Conservation (phyloP, 2,113 vertebrate genomes). For the Vimba vimba region DNA sequence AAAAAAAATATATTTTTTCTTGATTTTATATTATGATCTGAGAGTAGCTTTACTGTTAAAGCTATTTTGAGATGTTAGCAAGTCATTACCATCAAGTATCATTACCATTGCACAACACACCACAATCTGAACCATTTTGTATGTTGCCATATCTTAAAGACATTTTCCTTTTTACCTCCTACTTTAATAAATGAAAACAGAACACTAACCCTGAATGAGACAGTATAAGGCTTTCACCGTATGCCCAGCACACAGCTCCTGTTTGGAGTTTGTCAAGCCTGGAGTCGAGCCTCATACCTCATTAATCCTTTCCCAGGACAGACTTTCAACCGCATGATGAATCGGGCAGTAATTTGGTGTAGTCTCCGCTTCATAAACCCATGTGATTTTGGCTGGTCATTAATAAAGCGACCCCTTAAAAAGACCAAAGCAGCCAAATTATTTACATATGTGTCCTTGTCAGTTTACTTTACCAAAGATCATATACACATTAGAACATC, state of each 20-base stretch:
- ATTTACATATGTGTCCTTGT: conserved; percentile 59
- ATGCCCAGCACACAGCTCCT: conserved; percentile 11
- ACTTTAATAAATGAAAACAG: conserved; percentile 4
- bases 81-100: not conserved
- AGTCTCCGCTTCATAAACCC: conserved; percentile 60
- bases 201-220: not conserved
- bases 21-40: not conserved
- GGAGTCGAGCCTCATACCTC: conserved; percentile 67
- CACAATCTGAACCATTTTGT: not conserved
- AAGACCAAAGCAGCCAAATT: conserved; percentile 66
- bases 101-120: too few species aligned
- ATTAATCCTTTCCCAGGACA: conserved; percentile 69
- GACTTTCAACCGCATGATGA: conserved; percentile 59
- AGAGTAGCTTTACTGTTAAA: not conserved
- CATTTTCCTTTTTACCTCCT: conserved; percentile 26
- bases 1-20: not conserved
- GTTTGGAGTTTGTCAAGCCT: conserved; percentile 39
- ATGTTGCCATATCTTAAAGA: not conserved
- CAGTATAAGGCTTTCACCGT: not conserved
- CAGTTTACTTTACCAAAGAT: conserved; percentile 51
- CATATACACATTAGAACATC: not conserved
- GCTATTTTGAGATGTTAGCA: too few species aligned
- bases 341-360: conserved; percentile 66
- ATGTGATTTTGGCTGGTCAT: conserved; percentile 64
- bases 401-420: conserved; percentile 60